Evolutionary conservation across 2,888 invertebrate genomes (phyloP).

Genomic region (Scelioninae gen. 1): DNA sequence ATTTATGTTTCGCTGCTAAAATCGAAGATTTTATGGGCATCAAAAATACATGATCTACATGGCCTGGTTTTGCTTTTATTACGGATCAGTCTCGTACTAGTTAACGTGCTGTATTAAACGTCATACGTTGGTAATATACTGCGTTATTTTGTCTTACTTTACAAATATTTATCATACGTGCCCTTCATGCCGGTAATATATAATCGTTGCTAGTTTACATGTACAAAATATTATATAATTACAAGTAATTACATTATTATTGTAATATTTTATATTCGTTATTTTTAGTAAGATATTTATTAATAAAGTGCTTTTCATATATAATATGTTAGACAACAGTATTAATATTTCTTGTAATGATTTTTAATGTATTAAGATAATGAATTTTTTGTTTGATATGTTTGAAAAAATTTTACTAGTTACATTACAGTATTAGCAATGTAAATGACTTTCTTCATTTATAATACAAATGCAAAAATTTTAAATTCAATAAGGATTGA

Average conservation of each 20-base stretch:
- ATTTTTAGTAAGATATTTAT: background rate
- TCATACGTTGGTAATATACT: slow-evolving; percentile 10
- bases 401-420: too few relatives aligned
- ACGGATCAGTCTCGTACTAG: background rate
- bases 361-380: background rate
- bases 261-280: background rate
- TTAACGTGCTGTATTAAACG: slow-evolving; percentile 15
- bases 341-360: background rate
- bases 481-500: slow-evolving; percentile 29
- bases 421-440: too few relatives aligned
- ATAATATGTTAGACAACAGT: too few relatives aligned
- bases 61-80: slow-evolving; percentile 1
- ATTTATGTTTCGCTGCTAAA: background rate
- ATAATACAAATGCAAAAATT: background rate
- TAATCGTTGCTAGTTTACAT: background rate
- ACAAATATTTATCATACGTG: slow-evolving; percentile 10
- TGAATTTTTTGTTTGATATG: background rate
- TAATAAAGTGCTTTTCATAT: background rate
- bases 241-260: background rate
- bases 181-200: background rate
- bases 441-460: background rate
- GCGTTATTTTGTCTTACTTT: slow-evolving; percentile 14
- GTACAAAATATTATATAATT: background rate
- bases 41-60: background rate
- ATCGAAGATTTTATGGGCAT: background rate